Percentiles rank a stretch among this genome's conserved stretches.
Evolutionary conservation across 35 echinoderm and acorn worm genomes (phyloP).

Genomic region (Holothuria glaberrima): DNA sequence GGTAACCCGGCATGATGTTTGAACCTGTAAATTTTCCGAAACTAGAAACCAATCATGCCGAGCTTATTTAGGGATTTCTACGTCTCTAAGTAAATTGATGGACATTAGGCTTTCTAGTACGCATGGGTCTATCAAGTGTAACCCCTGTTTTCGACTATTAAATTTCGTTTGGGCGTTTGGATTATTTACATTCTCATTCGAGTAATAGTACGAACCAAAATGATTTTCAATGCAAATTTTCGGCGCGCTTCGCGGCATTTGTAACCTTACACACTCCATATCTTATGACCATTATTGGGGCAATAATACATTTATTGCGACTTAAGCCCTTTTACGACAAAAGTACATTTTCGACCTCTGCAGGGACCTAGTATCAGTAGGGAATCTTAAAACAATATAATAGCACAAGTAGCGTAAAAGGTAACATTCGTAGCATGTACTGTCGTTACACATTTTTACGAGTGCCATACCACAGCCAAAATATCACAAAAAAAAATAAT

Average conservation of each 20-base stretch:
- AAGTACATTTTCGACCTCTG: too few relatives aligned
- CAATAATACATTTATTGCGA: background rate
- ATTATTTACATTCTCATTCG: background rate
- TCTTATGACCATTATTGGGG: background rate
- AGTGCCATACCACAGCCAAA: too few relatives aligned
- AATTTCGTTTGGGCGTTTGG: background rate
- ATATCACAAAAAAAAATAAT: too few relatives aligned
- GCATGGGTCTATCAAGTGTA: background rate
- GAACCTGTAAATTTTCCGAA: background rate
- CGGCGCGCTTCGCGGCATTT: too few relatives aligned
- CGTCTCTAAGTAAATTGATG: background rate
- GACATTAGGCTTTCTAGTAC: background rate
- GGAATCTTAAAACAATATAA: too few relatives aligned
- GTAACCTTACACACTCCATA: too few relatives aligned
- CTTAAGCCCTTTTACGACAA: too few relatives aligned
- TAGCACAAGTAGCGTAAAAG: too few relatives aligned
- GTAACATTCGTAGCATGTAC: too few relatives aligned
- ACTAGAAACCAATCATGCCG: background rate
- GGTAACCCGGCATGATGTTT: background rate
- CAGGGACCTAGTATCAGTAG: too few relatives aligned
- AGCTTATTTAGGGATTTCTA: conserved; percentile 1
- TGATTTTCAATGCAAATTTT: background rate
- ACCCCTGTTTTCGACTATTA: background rate
- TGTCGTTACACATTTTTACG: too few relatives aligned
- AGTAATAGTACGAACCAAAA: background rate